A percentile compares a stretch with the other conserved stretches of the same genome.
Evolutionary conservation across 2,113 vertebrate genomes (phyloP).

Genomic region (Irena cyanogastra): DNA sequence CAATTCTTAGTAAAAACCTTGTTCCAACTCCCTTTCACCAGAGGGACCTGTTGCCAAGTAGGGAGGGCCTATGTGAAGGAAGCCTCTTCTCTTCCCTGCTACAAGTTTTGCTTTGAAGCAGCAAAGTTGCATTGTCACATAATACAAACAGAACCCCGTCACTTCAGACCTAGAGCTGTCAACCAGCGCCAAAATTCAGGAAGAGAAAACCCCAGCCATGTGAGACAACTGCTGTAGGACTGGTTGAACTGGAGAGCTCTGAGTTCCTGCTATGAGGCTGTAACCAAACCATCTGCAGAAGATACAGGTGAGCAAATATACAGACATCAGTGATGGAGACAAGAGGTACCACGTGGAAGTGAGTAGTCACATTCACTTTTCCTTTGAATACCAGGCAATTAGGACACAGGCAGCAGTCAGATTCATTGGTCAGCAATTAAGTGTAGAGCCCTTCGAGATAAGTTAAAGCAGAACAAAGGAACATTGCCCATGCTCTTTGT

Average conservation of each 20-base stretch:
- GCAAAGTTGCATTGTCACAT: not conserved
- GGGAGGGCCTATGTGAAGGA: not conserved
- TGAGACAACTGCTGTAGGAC: not conserved
- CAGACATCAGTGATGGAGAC: not conserved
- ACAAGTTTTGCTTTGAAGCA: not conserved
- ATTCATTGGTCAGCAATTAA: slow-evolving; percentile 25
- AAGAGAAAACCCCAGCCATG: not conserved
- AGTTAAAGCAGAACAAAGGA: slow-evolving; percentile 43
- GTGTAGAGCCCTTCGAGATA: slow-evolving; percentile 40
- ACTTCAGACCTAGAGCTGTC: not conserved
- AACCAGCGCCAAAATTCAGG: not conserved
- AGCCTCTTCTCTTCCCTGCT: not conserved
- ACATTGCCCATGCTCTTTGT: not conserved
- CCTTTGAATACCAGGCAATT: not conserved
- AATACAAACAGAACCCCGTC: not conserved
- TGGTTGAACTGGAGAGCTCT: not conserved
- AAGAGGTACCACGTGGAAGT: not conserved
- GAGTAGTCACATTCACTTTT: not conserved
- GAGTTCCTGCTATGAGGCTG: not conserved
- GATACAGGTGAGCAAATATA: not conserved
- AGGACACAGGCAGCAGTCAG: slow-evolving; percentile 5
- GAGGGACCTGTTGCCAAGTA: not conserved
- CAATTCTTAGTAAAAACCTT: not conserved
- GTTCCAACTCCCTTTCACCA: not conserved
- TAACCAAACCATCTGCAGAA: not conserved